phyloP scores from a whole-genome alignment of 2,113 vertebrate species.

The Apistogramma diplotaenia region DNA sequence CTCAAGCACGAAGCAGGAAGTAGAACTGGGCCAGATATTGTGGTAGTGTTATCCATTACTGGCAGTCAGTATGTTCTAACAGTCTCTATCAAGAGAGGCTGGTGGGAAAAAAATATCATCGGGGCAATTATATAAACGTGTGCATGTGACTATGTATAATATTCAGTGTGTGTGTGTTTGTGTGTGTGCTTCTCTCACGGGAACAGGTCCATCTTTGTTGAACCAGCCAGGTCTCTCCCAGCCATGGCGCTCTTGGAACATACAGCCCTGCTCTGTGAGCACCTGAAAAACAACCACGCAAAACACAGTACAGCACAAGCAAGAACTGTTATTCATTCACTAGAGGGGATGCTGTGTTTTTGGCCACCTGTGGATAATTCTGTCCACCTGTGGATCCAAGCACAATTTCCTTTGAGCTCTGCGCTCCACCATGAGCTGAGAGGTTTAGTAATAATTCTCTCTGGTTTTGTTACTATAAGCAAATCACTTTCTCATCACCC shows the following conservation, averaged over 20 bases:
- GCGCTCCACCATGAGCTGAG: neutral
- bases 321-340: neutral
- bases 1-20: neutral
- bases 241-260: conserved; percentile 95
- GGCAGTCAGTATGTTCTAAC: neutral
- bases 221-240: conserved; percentile 99
- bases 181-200: conserved; percentile 77
- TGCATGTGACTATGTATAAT: neutral
- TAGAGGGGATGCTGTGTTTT: neutral
- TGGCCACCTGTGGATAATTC: neutral
- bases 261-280: conserved; percentile 85
- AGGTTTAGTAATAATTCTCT: neutral
- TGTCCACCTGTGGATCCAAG: neutral
- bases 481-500: fast-evolving
- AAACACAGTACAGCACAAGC: neutral
- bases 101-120: neutral
- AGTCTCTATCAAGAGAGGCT: neutral
- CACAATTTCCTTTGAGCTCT: neutral
- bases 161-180: neutral
- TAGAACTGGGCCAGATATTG: neutral
- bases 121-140: neutral
- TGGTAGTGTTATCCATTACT: neutral
- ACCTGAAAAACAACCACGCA: conserved; percentile 74
- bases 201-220: conserved; percentile 74
- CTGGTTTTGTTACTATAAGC: neutral